Base-by-base conservation (phyloP, 2,113 vertebrate genomes). In the Hippocampus mohnikei region DNA sequence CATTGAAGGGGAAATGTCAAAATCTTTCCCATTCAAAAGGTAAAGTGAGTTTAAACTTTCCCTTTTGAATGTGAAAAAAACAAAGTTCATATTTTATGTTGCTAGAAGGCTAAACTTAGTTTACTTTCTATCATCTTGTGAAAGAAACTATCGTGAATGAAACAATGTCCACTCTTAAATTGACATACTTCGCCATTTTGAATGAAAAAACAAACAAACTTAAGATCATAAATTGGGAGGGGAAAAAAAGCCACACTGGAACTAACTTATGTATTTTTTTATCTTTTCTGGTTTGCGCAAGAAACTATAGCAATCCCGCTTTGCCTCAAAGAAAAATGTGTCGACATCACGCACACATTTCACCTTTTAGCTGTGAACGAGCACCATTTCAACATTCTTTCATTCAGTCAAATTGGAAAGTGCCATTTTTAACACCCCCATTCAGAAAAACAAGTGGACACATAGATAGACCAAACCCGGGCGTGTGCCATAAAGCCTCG, bases 401-500 rank as follows among this genome's bases (percentile, higher is more conserved):
- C 55, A 25, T 27, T 16, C 56, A 18, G 9, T 3, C 27, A 29
- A 65, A 65, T 6, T 16, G 5, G 33, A 37, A 37, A 37, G 33
- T 37, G 29, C 29, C 16, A 29, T 52, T 52, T 33, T 66, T 33
- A 41, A 23, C 77, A 69, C 56, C 15, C 15, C 46, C 15, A 27
- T 33, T 33, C 29, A 69, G 72, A 67, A 67, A 75, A 71, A 73
- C 65, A 81, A 81, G 8, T 66, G 29, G 33, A 77, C 75, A 42
- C 20, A 58, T 9, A 71, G 65, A 81, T 76, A 55, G 68, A 67
- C 84, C 73, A 79, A 70, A 81, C 21, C 61, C 66, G 48, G 52
- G 66, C 66, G 48, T 27, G 55, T 29, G 70, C 76, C 81, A 84
- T 83, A 88, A 90, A 88, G 80, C 63, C 73, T 63, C 50, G 70